A percentile compares a stretch with the other conserved stretches of the same genome.
Conservation (phyloP, 1,140 invertebrate genomes). For the Drepana arcuata region DNA sequence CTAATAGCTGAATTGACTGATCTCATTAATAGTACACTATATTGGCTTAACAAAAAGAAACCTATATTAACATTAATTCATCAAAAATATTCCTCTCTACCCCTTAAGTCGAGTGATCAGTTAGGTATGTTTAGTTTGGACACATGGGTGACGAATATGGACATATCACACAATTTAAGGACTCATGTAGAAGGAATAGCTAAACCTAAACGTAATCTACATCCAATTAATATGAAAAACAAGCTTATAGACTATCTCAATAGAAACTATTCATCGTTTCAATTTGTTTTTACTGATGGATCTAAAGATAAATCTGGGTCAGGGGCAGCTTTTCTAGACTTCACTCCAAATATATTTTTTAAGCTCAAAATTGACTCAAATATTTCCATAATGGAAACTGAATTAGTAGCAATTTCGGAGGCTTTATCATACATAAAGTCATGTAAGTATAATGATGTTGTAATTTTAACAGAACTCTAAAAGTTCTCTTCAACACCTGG, state of each 20-base stretch:
- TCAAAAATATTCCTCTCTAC: too few relatives aligned
- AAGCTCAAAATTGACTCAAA: slow-evolving; percentile 1
- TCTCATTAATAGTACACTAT: too few relatives aligned
- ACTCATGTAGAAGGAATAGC: neutral
- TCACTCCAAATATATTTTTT: neutral
- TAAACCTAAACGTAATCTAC: neutral
- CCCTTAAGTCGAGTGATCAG: neutral
- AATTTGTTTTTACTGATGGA: neutral
- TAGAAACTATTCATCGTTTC: too few relatives aligned
- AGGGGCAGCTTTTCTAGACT: neutral
- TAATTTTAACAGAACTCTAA: slow-evolving; percentile 9
- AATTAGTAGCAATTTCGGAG: slow-evolving; percentile 10
- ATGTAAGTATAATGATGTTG: neutral
- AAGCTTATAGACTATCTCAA: too few relatives aligned
- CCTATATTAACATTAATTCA: neutral
- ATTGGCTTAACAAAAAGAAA: too few relatives aligned
- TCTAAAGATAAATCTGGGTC: neutral
- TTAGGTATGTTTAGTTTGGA: slow-evolving; percentile 1
- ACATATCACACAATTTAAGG: neutral
- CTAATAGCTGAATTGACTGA: too few relatives aligned
- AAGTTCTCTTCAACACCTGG: slow-evolving; percentile 12
- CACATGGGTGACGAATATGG: slow-evolving; percentile 1
- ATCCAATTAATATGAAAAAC: too few relatives aligned
- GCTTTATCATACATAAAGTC: slow-evolving; percentile 8
- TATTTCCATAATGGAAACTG: slow-evolving; percentile 9